Percentiles rank a stretch among this genome's conserved stretches.
Conservation (phyloP, 37 sponge, comb jelly and placozoan genomes). For the Cladorhizidae sp. region DNA sequence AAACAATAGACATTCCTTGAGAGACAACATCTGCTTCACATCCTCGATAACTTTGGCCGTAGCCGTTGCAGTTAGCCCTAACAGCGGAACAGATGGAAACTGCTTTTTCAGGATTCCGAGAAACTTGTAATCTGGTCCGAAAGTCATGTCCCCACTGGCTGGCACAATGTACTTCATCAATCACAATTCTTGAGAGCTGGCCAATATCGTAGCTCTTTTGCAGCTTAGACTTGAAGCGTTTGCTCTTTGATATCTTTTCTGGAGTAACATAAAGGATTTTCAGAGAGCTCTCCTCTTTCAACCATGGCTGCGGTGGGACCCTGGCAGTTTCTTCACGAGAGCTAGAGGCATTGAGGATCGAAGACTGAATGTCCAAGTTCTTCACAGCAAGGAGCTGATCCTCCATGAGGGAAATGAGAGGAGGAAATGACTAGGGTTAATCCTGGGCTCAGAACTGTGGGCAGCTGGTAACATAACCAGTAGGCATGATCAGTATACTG, state of each 20-base stretch:
- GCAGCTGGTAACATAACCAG: slow-evolving; percentile 98
- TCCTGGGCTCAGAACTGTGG: slow-evolving; percentile 72
- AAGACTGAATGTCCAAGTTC: slow-evolving; percentile 54
- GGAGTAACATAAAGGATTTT: slow-evolving; percentile 93
- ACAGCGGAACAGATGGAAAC: slow-evolving; percentile 81
- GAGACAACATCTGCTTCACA: slow-evolving; percentile 56
- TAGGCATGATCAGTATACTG: slow-evolving; percentile 96
- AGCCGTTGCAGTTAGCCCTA: slow-evolving; percentile 97
- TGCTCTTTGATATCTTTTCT: slow-evolving; percentile 88
- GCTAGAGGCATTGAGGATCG: slow-evolving; percentile 60
- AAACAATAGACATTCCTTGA: slow-evolving; percentile 69
- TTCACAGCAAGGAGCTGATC: slow-evolving; percentile 85
- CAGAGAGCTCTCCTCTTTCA: slow-evolving; percentile 44
- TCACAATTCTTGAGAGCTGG: slow-evolving; percentile 78
- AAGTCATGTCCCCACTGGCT: slow-evolving; percentile 99
- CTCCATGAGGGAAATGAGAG: slow-evolving; percentile 94
- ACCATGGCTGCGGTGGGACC: slow-evolving; percentile 50
- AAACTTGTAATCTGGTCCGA: slow-evolving; percentile 92
- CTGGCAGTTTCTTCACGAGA: slow-evolving; percentile 51
- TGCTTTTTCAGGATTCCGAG: slow-evolving; percentile 88
- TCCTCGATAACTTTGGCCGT: slow-evolving; percentile 79
- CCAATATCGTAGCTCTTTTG: slow-evolving; percentile 83
- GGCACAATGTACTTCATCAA: slow-evolving; percentile 97
- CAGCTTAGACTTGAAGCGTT: slow-evolving; percentile 82
- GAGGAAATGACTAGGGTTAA: slow-evolving; percentile 92